These are phyloP conservation scores for Watersipora subatra DNA, from an alignment of 1,140 invertebrate genomes.

Conservation along the genomic window DNA sequence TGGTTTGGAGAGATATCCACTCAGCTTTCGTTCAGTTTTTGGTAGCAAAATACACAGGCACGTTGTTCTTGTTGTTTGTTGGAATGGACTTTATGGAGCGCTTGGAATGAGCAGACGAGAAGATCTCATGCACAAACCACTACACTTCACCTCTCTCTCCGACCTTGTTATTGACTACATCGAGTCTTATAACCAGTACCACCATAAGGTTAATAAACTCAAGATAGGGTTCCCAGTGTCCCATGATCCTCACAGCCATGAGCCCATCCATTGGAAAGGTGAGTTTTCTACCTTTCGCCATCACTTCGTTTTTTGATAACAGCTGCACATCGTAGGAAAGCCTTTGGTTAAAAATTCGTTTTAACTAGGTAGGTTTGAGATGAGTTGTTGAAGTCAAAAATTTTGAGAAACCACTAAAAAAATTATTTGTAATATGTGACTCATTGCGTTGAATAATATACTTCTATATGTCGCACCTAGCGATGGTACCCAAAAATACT, in stretches of 20 bases:
- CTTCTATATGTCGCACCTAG: too few relatives aligned
- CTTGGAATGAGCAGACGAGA: conserved; percentile 39
- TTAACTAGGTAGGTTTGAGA: too few relatives aligned
- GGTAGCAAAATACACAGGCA: conserved; percentile 32
- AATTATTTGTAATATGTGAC: too few relatives aligned
- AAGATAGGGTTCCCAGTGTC: conserved; percentile 28
- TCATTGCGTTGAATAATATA: too few relatives aligned
- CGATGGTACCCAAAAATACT: too few relatives aligned
- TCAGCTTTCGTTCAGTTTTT: conserved; percentile 39
- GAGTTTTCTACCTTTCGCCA: background rate
- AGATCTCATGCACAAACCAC: conserved; percentile 41
- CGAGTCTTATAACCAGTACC: conserved; percentile 27
- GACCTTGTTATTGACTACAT: conserved; percentile 33
- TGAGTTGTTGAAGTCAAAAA: too few relatives aligned
- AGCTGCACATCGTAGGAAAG: too few relatives aligned
- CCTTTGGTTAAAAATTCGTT: too few relatives aligned
- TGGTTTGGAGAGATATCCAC: conserved; percentile 36
- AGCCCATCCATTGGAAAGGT: conserved; percentile 32
- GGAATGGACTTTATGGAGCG: conserved; percentile 35
- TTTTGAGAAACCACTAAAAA: too few relatives aligned
- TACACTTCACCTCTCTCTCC: conserved; percentile 29
- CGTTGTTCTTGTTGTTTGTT: conserved; percentile 39
- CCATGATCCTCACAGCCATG: conserved; percentile 33
- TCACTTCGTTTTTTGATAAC: background rate
- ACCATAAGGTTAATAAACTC: conserved; percentile 26